Evolutionary conservation across 2,113 vertebrate genomes (phyloP).

Genomic region (Scalopus aquaticus): DNA sequence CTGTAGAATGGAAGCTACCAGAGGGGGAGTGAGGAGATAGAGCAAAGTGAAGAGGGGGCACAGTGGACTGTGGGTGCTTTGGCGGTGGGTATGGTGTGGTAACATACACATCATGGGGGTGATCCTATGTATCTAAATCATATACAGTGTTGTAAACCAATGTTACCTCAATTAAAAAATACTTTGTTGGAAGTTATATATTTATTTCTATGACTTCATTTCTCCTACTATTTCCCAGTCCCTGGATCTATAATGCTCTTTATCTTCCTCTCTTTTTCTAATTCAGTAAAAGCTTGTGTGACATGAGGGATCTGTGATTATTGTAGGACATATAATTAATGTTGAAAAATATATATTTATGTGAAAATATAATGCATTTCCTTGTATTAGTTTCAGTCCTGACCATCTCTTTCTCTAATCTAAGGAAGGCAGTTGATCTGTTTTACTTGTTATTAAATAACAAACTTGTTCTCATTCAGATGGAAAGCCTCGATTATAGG

Average conservation of each 20-base stretch:
- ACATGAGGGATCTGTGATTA: neutral
- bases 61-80: too few species aligned
- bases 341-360: neutral
- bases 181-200: neutral
- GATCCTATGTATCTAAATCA: too few species aligned
- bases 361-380: neutral
- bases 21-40: too few species aligned
- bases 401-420: neutral
- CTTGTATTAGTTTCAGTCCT: neutral
- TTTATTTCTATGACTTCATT: neutral
- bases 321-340: neutral
- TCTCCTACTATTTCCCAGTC: neutral
- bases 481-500: neutral
- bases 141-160: too few species aligned
- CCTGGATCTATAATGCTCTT: neutral
- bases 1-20: too few species aligned
- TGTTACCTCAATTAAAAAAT: neutral
- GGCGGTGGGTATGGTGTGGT: too few species aligned
- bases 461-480: neutral
- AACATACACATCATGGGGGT: too few species aligned
- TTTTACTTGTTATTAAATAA: slow-evolving; percentile 37
- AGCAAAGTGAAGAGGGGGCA: too few species aligned
- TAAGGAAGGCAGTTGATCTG: neutral
- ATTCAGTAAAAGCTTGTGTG: neutral
- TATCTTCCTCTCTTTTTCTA: neutral